Evolutionary conservation across 1,140 invertebrate species (phyloP).

Genomic region (Nixonia krombeini): DNA sequence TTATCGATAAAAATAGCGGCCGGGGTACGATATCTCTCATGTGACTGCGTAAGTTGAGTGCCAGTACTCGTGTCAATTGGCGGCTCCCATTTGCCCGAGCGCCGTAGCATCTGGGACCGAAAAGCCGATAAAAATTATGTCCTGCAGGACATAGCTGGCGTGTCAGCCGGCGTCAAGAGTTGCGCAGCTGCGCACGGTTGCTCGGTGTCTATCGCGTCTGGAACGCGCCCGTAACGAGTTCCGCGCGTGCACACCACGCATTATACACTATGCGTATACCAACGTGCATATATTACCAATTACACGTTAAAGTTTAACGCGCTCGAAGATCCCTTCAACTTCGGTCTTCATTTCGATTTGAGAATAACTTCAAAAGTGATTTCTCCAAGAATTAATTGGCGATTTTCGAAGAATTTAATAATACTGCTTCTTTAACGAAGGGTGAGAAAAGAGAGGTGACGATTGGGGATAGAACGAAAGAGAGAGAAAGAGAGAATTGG

Average conservation of each 20-base stretch:
- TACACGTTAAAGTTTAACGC: slow-evolving; percentile 9
- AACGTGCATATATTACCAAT: slow-evolving; percentile 12
- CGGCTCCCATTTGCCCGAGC: slow-evolving; percentile 44
- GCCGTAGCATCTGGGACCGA: slow-evolving; percentile 46
- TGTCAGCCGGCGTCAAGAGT: slow-evolving; percentile 25
- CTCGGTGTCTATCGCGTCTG: slow-evolving; percentile 33
- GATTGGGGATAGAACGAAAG: too few relatives aligned
- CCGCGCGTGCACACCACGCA: slow-evolving; percentile 16
- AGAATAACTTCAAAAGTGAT: too few relatives aligned
- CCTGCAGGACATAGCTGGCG: slow-evolving; percentile 36
- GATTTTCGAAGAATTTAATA: too few relatives aligned
- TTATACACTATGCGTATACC: slow-evolving; percentile 11
- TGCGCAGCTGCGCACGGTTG: slow-evolving; percentile 32
- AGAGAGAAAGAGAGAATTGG: slow-evolving; percentile 22
- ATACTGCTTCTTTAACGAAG: too few relatives aligned
- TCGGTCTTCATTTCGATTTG: too few relatives aligned
- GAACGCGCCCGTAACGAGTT: slow-evolving; percentile 27
- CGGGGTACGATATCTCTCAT: not conserved
- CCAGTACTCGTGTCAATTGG: slow-evolving; percentile 47
- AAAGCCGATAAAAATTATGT: slow-evolving; percentile 50
- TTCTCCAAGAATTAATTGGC: too few relatives aligned
- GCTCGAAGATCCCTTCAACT: too few relatives aligned
- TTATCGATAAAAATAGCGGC: not conserved
- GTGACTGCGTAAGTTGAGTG: slow-evolving; percentile 21
- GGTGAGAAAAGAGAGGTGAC: too few relatives aligned